phyloP scores from a whole-genome alignment of 2,113 vertebrate genomes.

The Platycercus adscitus region DNA sequence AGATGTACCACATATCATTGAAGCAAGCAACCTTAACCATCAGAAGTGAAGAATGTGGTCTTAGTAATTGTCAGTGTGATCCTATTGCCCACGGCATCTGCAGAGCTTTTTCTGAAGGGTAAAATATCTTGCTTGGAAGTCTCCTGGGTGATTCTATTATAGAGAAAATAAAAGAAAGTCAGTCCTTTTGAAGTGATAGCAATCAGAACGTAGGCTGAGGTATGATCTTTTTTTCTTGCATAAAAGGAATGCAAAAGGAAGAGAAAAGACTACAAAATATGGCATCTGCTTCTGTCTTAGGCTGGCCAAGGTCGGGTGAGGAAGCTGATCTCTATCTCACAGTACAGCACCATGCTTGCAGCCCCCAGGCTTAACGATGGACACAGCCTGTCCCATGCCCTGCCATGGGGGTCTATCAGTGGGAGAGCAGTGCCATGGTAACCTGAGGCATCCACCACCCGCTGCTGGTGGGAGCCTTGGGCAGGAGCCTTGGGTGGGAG shows the following conservation, averaged over 20 bases:
- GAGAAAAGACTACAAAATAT: background rate
- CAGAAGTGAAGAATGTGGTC: rapidly evolving
- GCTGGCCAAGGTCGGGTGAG: background rate
- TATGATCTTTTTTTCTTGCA: background rate
- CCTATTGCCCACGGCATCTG: background rate
- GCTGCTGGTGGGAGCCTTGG: rapidly evolving
- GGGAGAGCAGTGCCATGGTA: rapidly evolving
- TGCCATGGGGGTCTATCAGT: rapidly evolving
- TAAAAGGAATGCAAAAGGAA: background rate
- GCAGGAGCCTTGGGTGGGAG: background rate
- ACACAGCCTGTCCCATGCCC: background rate
- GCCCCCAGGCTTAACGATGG: no score
- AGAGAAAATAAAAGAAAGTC: background rate
- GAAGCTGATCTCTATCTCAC: background rate
- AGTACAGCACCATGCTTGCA: rapidly evolving
- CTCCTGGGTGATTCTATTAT: background rate
- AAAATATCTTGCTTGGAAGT: background rate
- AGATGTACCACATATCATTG: background rate
- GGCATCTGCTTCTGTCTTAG: background rate
- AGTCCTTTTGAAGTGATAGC: background rate
- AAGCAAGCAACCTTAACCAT: background rate
- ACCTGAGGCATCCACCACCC: rapidly evolving
- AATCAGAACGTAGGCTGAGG: background rate
- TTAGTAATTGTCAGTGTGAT: background rate
- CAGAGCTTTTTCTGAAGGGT: background rate